Evolutionary conservation across 2,888 invertebrate species (phyloP), one percentile per base, ranked within the genome.

Genomic region (Catocala nupta): DNA sequence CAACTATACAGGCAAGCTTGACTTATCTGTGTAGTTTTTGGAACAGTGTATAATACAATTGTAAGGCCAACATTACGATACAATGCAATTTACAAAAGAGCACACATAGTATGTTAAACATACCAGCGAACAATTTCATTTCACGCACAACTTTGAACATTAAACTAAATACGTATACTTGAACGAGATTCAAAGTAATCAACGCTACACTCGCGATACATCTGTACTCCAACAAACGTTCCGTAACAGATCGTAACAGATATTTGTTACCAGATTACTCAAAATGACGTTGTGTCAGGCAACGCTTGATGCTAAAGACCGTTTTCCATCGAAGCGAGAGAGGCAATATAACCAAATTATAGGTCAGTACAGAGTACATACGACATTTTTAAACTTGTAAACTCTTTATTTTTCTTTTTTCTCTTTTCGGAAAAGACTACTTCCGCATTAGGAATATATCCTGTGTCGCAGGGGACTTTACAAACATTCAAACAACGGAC

Each of bases 91-190:
- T 55, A 10, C 13, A 33, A 34, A 55, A 45, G 33, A 34, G 44
- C 44, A 55, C 44, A 55, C 47, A 34, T 13, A 47, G 34, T 47
- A 16, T 47, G 13, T 39, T 47, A 11, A 47, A 11, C 34, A 39
- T 48, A 36, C 47, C 39, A 55, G n/a, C 47, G 34, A 55, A 33
- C 7, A 36, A 55, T 45, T 47, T 13, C 47, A 36, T 1, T 16
- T 44, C 55, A 34, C 43, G 13, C 34, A 43, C 33, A 50, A 57
- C n/a, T 57, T 44, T 11, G 43, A 57, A 33, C 43, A 43, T 57
- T 57, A 50, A 57, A 50, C 43, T 43, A 34, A 42, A 56, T 50
- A 42, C 10, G 42, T 12, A 50, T 1, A 36, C n/a, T 50, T 36
- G 50, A 36, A 50, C 12, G 50, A 5, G 34, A 12, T 36, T 7